Conservation (phyloP, 2,888 invertebrate genomes). For the Dasypolia templi region DNA sequence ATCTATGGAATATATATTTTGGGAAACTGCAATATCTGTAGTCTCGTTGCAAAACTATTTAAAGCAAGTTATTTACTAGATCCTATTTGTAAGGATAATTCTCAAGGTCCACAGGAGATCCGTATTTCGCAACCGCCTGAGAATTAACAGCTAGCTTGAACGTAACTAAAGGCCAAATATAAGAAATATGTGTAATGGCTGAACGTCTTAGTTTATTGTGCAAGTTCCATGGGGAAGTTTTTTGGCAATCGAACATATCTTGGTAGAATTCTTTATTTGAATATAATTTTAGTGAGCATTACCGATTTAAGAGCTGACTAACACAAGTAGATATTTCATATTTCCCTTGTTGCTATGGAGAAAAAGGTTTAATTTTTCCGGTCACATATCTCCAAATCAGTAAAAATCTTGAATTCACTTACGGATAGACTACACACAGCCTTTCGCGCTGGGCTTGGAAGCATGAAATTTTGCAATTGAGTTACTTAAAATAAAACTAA, state of each 20-base stretch:
- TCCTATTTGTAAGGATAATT: slow-evolving; percentile 28
- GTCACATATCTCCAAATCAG: too few relatives aligned
- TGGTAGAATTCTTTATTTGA: slow-evolving; percentile 27
- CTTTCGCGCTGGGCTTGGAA: too few relatives aligned
- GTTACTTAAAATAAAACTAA: too few relatives aligned
- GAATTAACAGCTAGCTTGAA: slow-evolving; percentile 27
- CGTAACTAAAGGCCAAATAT: slow-evolving; percentile 33
- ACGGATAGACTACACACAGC: too few relatives aligned
- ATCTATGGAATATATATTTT: not conserved
- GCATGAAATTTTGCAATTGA: too few relatives aligned
- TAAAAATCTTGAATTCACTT: too few relatives aligned
- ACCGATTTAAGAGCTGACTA: not conserved
- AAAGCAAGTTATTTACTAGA: not conserved
- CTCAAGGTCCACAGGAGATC: slow-evolving; percentile 39
- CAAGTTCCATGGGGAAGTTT: slow-evolving; percentile 33
- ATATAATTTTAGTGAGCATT: slow-evolving; percentile 26
- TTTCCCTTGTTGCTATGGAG: not conserved
- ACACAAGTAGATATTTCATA: not conserved
- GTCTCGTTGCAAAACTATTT: too few relatives aligned
- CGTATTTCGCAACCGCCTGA: slow-evolving; percentile 28
- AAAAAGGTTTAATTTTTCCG: too few relatives aligned
- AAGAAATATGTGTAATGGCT: slow-evolving; percentile 30
- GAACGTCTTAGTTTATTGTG: slow-evolving; percentile 40
- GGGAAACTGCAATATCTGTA: not conserved
- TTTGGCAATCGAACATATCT: slow-evolving; percentile 40